phyloP scores from a whole-genome alignment of 2,888 invertebrate species.

The Brachycybe producta region DNA sequence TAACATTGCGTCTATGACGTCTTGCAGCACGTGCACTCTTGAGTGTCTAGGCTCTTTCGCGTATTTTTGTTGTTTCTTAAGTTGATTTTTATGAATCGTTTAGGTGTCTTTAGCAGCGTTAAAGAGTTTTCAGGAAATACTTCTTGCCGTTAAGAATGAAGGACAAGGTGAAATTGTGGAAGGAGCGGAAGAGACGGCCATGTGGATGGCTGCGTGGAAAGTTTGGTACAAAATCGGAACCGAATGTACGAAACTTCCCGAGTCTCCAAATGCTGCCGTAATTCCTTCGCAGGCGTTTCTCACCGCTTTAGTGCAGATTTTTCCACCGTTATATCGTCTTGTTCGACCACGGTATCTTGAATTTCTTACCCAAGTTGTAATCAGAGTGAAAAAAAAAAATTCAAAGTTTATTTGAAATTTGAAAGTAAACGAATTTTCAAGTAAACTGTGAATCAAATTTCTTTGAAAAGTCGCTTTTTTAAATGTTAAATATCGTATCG shows the following conservation, averaged over 20 bases:
- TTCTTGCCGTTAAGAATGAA: slow-evolving; percentile 38
- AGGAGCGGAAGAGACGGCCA: slow-evolving; percentile 15
- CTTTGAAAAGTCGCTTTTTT: neutral
- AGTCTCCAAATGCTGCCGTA: slow-evolving; percentile 44
- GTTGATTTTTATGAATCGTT: too few species aligned
- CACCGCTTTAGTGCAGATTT: slow-evolving; percentile 86
- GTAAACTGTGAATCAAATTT: neutral
- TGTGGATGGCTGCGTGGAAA: slow-evolving; percentile 52
- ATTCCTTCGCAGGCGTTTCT: slow-evolving; percentile 87
- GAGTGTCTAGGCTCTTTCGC: too few species aligned
- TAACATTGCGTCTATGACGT: too few species aligned
- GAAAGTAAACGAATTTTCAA: too few species aligned
- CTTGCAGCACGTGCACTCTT: too few species aligned
- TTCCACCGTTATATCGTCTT: slow-evolving; percentile 85
- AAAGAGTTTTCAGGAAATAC: slow-evolving; percentile 92
- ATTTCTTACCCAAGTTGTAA: neutral
- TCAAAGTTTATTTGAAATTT: too few species aligned
- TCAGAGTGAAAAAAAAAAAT: slow-evolving; percentile 3
- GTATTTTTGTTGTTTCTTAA: too few species aligned
- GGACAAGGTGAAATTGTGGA: slow-evolving; percentile 1
- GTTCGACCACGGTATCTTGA: slow-evolving; percentile 52
- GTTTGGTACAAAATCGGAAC: slow-evolving; percentile 75
- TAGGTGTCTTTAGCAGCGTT: slow-evolving; percentile 82
- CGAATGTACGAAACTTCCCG: slow-evolving; percentile 51
- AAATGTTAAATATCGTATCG: neutral